Evolutionary conservation across 2,888 invertebrate species (phyloP).

Genomic region (Eupithecia exiguata): DNA sequence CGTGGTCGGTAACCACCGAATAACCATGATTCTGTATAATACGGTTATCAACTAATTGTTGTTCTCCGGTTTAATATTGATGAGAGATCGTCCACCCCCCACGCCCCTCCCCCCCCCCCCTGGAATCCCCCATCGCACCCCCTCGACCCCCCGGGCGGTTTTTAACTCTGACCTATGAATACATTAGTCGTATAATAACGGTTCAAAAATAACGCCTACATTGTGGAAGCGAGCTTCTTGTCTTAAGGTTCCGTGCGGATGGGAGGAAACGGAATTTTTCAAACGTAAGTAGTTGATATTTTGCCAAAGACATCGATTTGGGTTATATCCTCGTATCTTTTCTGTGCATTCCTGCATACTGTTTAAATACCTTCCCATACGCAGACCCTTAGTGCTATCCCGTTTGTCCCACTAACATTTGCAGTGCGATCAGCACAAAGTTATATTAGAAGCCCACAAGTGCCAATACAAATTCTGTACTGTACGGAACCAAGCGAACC

Average conservation of each 20-base stretch:
- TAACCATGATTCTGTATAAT: slow-evolving; percentile 46
- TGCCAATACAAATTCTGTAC: not conserved
- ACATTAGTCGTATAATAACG: slow-evolving; percentile 53
- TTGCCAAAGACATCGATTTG: not conserved
- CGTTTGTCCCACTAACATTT: not conserved
- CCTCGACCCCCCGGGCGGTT: slow-evolving; percentile 30
- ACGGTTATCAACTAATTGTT: slow-evolving; percentile 55
- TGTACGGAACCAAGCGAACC: not conserved
- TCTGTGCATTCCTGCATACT: not conserved
- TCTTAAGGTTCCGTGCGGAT: not conserved
- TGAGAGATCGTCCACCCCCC: slow-evolving; percentile 47
- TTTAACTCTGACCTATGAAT: slow-evolving; percentile 58
- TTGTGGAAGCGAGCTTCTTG: slow-evolving; percentile 27
- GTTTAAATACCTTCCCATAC: not conserved
- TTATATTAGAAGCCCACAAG: too few relatives aligned
- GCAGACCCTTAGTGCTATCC: not conserved
- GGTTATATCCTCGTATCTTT: not conserved
- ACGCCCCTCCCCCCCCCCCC: slow-evolving; percentile 1
- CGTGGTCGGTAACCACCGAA: slow-evolving; percentile 24
- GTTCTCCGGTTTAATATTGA: slow-evolving; percentile 53
- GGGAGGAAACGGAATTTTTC: not conserved
- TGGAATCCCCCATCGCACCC: not conserved
- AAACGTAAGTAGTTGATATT: not conserved
- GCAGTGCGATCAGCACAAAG: not conserved
- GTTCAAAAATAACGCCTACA: slow-evolving; percentile 51